phyloP scores from a whole-genome alignment of 2,113 vertebrate genomes.

The Thryonomys swinderianus region DNA sequence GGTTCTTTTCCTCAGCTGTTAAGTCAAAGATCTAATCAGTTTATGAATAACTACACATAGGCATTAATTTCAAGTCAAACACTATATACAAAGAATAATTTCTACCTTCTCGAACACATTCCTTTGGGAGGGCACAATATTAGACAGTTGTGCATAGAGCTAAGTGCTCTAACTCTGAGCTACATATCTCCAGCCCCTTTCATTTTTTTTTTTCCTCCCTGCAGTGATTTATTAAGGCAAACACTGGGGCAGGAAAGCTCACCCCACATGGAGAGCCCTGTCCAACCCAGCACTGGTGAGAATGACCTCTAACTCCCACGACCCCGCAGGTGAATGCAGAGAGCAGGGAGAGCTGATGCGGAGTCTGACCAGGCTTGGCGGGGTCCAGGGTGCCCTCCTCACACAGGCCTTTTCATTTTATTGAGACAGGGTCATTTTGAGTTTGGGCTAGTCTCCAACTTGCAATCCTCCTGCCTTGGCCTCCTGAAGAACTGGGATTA shows the following conservation, averaged over 20 bases:
- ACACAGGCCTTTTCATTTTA: no score
- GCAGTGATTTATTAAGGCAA: no score
- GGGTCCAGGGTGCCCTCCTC: no score
- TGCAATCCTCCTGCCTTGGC: neutral
- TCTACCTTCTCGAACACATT: neutral
- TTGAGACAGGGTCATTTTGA: neutral
- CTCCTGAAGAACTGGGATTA: neutral
- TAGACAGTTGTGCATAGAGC: neutral
- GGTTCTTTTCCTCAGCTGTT: neutral
- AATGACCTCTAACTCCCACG: no score
- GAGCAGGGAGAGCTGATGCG: no score
- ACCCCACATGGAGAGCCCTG: no score
- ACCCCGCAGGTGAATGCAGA: no score
- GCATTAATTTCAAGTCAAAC: neutral
- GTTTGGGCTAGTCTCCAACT: neutral
- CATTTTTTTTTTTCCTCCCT: no score
- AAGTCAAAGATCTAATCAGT: neutral
- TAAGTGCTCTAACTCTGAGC: neutral
- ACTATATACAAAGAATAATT: neutral
- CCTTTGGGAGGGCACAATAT: neutral
- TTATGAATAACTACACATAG: neutral
- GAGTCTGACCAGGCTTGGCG: no score
- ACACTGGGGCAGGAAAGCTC: no score
- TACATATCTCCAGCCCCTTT: neutral
- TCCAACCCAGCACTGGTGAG: no score